These are phyloP conservation scores for Lampropteryx suffumata DNA, from an alignment of 2,888 invertebrate species.

Conservation along the genomic window DNA sequence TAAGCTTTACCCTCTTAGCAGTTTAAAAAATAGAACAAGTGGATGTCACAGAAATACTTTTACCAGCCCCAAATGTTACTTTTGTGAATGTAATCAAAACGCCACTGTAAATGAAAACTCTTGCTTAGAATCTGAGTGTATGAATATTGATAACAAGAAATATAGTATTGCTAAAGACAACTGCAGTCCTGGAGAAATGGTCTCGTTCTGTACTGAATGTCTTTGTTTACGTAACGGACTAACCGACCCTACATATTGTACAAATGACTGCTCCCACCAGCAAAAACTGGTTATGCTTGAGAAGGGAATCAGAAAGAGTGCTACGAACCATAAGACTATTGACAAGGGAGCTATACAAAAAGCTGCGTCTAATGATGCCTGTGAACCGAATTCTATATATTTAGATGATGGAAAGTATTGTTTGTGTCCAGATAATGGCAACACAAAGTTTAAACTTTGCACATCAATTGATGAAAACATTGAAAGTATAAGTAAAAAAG, in stretches of 20 bases:
- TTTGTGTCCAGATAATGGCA: constrained; percentile 58
- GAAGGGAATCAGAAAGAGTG: constrained; percentile 48
- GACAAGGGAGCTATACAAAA: constrained; percentile 46
- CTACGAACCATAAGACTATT: constrained; percentile 38
- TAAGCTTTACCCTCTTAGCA: constrained; percentile 32
- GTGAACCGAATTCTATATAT: constrained; percentile 57
- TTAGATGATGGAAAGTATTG: constrained; percentile 57
- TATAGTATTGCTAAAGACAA: constrained; percentile 40
- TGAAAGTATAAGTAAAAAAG: constrained; percentile 1
- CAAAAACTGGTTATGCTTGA: constrained; percentile 61
- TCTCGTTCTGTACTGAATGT: constrained; percentile 65
- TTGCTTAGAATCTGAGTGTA: constrained; percentile 62
- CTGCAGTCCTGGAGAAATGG: constrained; percentile 62
- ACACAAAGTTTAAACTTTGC: constrained; percentile 52
- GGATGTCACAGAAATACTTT: constrained; percentile 56
- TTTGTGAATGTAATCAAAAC: constrained; percentile 59
- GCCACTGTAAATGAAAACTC: constrained; percentile 54
- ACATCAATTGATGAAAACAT: constrained; percentile 35
- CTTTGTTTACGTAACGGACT: constrained; percentile 56
- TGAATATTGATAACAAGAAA: constrained; percentile 42
- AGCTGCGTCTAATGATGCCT: constrained; percentile 37
- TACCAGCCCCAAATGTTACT: constrained; percentile 59
- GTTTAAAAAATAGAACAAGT: constrained; percentile 38
- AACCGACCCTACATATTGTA: constrained; percentile 55
- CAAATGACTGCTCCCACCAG: constrained; percentile 55